Evolutionary conservation across 2,888 invertebrate species (phyloP).

Genomic region (Eristalis pertinax): DNA sequence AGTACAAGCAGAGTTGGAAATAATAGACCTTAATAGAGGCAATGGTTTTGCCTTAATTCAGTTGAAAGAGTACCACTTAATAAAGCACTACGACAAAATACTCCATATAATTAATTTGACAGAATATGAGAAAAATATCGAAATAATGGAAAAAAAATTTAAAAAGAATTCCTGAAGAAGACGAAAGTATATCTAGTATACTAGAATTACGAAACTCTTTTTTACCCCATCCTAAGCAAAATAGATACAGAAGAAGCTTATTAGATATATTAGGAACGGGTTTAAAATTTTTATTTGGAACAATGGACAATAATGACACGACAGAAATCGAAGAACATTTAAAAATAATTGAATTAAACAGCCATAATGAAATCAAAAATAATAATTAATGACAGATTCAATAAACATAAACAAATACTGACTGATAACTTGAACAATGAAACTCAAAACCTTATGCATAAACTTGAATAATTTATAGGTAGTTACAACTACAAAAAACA

Average conservation of each 20-base stretch:
- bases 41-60: too few species aligned
- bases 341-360: too few species aligned
- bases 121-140: neutral
- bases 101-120: neutral
- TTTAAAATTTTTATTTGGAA: too few species aligned
- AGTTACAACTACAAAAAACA: conserved; percentile 1
- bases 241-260: neutral
- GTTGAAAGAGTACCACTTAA: neutral
- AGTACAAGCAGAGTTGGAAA: neutral
- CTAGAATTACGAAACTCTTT: neutral
- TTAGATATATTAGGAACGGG: neutral
- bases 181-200: neutral
- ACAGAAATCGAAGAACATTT: too few species aligned
- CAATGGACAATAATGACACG: too few species aligned
- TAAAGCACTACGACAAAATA: neutral
- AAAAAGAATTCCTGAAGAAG: neutral
- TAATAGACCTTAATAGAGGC: too few species aligned
- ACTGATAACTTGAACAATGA: conserved; percentile 13
- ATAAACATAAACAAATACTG: conserved; percentile 1
- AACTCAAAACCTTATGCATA: neutral
- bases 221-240: too few species aligned
- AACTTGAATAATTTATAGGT: neutral
- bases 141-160: neutral
- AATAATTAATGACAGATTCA: neutral
- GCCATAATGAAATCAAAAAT: neutral